These are phyloP conservation scores for Aphelocoma californica DNA, from an alignment of 2,797 vertebrate genomes.

Conservation along the genomic window DNA sequence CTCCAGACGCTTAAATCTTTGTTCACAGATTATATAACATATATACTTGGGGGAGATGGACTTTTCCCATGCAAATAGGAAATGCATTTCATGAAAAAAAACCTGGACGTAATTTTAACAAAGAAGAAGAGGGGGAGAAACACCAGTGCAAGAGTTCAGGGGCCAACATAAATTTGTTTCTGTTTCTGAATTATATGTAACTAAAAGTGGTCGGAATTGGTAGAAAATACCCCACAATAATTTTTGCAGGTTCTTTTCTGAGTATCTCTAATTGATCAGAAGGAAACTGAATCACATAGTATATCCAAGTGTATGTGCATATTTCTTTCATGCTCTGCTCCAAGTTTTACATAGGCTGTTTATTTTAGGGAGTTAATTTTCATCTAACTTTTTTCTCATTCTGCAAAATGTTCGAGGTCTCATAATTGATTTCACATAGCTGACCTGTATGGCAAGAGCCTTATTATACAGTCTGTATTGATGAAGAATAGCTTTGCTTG, in stretches of 20 bases:
- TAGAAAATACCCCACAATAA: neutral
- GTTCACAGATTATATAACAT: neutral
- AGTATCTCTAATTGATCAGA: neutral
- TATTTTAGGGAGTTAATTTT: neutral
- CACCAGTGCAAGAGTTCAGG: neutral
- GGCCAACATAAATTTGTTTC: neutral
- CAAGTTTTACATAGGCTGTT: neutral
- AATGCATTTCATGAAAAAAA: neutral
- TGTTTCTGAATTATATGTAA: neutral
- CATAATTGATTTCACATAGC: fast-evolving
- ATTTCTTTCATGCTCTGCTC: neutral
- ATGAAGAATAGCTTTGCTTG: neutral
- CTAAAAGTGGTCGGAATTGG: neutral
- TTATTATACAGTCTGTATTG: neutral
- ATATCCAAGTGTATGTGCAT: neutral
- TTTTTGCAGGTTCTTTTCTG: neutral
- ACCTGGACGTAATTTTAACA: neutral
- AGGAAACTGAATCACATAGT: neutral
- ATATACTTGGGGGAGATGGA: neutral
- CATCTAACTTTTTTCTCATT: neutral
- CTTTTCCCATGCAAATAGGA: neutral
- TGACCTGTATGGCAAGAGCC: neutral
- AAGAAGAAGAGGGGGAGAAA: neutral
- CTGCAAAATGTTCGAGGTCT: neutral
- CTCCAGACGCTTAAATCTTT: neutral